Percentiles rank a stretch among this genome's conserved stretches.
Evolutionary conservation across 2,888 invertebrate genomes (phyloP).

Genomic region (Hypsopygia costalis): DNA sequence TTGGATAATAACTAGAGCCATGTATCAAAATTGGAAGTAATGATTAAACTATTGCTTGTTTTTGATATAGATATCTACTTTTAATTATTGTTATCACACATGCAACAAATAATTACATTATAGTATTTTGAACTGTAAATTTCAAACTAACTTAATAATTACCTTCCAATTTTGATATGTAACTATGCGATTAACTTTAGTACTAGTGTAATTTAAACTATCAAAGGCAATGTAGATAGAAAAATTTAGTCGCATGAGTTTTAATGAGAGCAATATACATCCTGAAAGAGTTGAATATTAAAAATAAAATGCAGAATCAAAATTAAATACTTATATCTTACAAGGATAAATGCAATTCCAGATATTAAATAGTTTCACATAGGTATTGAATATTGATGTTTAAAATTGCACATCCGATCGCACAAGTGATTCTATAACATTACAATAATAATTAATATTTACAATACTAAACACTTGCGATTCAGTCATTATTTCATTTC

Average conservation of each 20-base stretch:
- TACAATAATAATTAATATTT: constrained; percentile 65
- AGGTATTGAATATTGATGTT: constrained; percentile 24
- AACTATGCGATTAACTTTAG: constrained; percentile 33
- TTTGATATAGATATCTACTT: not conserved
- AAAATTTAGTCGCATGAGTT: constrained; percentile 36
- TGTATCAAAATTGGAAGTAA: constrained; percentile 17
- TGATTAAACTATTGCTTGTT: not conserved
- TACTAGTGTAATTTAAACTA: constrained; percentile 57
- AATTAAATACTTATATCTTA: constrained; percentile 23
- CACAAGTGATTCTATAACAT: constrained; percentile 58
- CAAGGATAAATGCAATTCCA: constrained; percentile 55
- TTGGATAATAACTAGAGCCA: constrained; percentile 17
- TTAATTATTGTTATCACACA: too few species aligned
- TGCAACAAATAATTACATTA: not conserved
- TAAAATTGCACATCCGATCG: constrained; percentile 49
- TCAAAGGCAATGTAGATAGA: constrained; percentile 64
- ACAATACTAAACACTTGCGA: constrained; percentile 73
- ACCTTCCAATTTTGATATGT: constrained; percentile 26
- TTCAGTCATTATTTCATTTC: constrained; percentile 61
- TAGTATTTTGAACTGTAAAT: not conserved
- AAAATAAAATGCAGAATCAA: constrained; percentile 25
- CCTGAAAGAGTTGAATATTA: constrained; percentile 29
- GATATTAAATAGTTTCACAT: constrained; percentile 36
- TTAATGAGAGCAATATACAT: constrained; percentile 48
- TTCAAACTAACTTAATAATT: not conserved